Conservation (phyloP, 1,140 invertebrate species). For the Cotesia typhae region DNA sequence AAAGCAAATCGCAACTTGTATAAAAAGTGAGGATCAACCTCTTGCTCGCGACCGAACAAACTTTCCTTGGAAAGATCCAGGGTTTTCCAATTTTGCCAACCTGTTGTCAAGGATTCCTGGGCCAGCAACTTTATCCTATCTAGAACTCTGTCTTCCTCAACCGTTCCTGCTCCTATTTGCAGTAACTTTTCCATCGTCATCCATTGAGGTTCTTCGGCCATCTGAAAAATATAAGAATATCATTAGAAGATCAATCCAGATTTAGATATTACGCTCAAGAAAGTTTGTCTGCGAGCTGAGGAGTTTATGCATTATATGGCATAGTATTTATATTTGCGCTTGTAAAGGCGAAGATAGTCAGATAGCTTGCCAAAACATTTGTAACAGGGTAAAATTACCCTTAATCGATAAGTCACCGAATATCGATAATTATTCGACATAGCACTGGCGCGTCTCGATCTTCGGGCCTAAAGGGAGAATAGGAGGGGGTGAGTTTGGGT, state of each 20-base stretch:
- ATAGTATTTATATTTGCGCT: conserved; percentile 6
- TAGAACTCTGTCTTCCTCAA: neutral
- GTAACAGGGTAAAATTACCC: too few species aligned
- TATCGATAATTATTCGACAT: too few species aligned
- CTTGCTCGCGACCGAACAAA: neutral
- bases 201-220: neutral
- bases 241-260: neutral
- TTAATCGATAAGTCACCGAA: too few species aligned
- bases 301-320: neutral
- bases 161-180: neutral
- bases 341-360: neutral
- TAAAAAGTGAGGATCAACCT: conserved; percentile 9
- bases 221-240: neutral
- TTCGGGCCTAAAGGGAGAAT: too few species aligned
- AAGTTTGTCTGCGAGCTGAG: too few species aligned
- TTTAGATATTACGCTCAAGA: neutral
- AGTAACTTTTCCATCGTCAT: conserved; percentile 4
- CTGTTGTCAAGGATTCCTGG: neutral
- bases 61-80: conserved; percentile 14
- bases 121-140: neutral
- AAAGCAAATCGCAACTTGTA: conserved; percentile 24
- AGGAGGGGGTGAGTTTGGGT: too few species aligned
- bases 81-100: conserved; percentile 5
- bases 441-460: too few species aligned
- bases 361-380: neutral